Evolutionary conservation across 2,888 invertebrate species (phyloP), one percentile per base, ranked within the genome.

Genomic region (Brachyopa scutellaris): DNA sequence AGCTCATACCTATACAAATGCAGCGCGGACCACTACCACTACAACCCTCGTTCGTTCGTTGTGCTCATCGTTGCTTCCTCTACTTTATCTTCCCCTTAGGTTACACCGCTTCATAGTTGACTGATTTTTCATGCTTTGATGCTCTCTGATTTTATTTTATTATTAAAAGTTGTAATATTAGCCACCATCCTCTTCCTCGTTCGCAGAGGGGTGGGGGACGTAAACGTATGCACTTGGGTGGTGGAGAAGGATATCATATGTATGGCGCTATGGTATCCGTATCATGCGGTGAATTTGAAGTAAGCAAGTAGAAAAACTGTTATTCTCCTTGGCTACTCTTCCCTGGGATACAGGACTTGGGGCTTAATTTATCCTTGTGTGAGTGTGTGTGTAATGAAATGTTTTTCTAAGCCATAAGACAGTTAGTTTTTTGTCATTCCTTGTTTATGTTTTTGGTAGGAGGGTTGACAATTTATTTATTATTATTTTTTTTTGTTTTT

Each of bases 71-170:
- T 47, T 36, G 31, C 13, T 42, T 31, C 23, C 15, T 42, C 36
- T 21, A 9, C 36, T 31, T 8, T 61, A 13, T 15, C 19, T 47
- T 26, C 55, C 51, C 76, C 76, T 69, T 47, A 49, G 69, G 67
- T 67, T 59, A 67, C 86, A n/a, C 86, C 87, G 86, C 86, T 88
- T 88, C 88, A 88, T 88, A 88, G 88, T 88, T 88, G 88, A 88
- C 87, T 89, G 88, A 88, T 88, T 89, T 89, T 89, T 88, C 76
- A 89, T 89, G 88, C 88, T 88, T 88, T 89, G 88, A 89, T 89
- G 88, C 89, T 89, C 88, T 85, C 87, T 88, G 88, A 89, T 89
- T 88, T 88, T 88, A 85, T 85, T 85, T 64, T 82, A 88, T 88
- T 88, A 88, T 87, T 87, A 87, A 88, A 88, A 87, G 86, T 80